Conservation (phyloP, 2,113 vertebrate species). For the Oreochromis spilurus region DNA sequence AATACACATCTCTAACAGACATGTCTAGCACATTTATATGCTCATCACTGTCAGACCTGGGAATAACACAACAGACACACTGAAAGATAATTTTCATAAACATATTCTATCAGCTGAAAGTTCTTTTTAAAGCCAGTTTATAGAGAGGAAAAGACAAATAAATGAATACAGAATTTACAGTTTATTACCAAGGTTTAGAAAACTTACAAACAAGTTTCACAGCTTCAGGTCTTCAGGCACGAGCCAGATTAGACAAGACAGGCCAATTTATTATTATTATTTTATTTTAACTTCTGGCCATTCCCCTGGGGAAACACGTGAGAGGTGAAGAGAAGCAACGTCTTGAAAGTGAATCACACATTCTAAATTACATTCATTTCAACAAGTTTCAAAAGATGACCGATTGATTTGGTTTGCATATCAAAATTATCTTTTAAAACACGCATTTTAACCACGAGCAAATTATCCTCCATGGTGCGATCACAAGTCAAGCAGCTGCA, state of each 20-base stretch:
- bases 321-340: conserved; percentile 29
- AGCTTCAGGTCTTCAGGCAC: conserved; percentile 83
- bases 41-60: not conserved
- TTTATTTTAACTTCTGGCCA: conserved; percentile 42
- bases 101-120: not conserved
- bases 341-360: conserved; percentile 37
- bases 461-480: not conserved
- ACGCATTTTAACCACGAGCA: not conserved
- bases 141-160: not conserved
- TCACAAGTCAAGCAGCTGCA: conserved; percentile 4
- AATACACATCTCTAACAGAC: not conserved
- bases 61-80: not conserved
- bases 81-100: not conserved
- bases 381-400: conserved; percentile 17
- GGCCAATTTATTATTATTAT: conserved; percentile 33
- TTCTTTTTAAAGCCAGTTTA: not conserved
- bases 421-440: conserved; percentile 18
- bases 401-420: conserved; percentile 60
- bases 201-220: conserved; percentile 80
- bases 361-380: conserved; percentile 65
- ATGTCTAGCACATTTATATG: not conserved
- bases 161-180: conserved; percentile 58
- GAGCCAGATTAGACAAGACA: conserved; percentile 64
- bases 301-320: conserved; percentile 39
- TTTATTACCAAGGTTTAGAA: conserved; percentile 79